Percentiles rank a stretch among this genome's conserved stretches.
phyloP scores from a whole-genome alignment of 2,113 vertebrate genomes.

The Sprattus sprattus region DNA sequence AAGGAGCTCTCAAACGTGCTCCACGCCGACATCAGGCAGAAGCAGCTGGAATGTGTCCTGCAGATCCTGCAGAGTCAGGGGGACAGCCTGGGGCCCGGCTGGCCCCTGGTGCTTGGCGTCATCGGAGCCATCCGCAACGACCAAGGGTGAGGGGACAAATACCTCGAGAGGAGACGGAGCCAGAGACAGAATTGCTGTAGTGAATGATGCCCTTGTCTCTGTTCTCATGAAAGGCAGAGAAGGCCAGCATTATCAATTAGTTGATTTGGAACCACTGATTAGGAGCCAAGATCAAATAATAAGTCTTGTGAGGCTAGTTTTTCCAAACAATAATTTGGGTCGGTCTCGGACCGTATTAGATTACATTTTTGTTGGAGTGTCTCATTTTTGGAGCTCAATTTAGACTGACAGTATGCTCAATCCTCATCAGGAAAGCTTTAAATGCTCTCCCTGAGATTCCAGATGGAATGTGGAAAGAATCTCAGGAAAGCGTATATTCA shows the following conservation, averaged over 20 bases:
- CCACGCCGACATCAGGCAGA: slow-evolving; percentile 94
- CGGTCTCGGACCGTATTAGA: not conserved
- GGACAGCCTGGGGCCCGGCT: slow-evolving; percentile 92
- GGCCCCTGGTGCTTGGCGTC: slow-evolving; percentile 94
- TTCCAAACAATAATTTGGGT: not conserved
- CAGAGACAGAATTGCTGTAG: not conserved
- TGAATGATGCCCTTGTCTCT: not conserved
- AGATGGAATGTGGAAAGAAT: not conserved
- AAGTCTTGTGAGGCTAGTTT: not conserved
- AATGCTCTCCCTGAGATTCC: not conserved
- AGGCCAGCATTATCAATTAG: not conserved
- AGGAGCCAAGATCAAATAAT: not conserved
- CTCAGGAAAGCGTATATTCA: not conserved
- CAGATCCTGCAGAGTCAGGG: slow-evolving; percentile 98
- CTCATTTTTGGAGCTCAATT: not conserved
- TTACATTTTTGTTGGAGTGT: not conserved
- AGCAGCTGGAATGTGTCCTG: slow-evolving; percentile 93
- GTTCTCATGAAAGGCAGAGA: not conserved
- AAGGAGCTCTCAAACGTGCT: slow-evolving; percentile 92
- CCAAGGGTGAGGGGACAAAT: slow-evolving; percentile 83
- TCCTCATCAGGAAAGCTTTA: not conserved
- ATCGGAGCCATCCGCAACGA: slow-evolving; percentile 98
- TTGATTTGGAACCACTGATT: not conserved
- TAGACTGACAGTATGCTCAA: not conserved
- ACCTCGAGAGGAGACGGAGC: not conserved